phyloP scores from a whole-genome alignment of 2,888 invertebrate genomes.

The Ptychoptera albimana region DNA sequence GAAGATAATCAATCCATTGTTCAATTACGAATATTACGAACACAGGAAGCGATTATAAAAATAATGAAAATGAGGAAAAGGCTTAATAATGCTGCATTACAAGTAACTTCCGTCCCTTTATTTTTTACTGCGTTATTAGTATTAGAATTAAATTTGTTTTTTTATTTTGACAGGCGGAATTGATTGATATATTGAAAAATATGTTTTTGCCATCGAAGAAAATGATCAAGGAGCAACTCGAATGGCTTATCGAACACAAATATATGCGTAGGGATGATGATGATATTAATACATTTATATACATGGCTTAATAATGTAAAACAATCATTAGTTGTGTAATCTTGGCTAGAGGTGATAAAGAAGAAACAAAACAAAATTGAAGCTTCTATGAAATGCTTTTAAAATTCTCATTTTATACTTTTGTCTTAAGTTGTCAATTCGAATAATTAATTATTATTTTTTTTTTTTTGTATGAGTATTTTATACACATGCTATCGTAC shows the following conservation, averaged over 20 bases:
- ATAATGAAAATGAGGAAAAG: conserved; percentile 96
- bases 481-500: too few species aligned
- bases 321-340: too few species aligned
- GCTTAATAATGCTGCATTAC: conserved; percentile 85
- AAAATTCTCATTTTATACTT: too few species aligned
- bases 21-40: conserved; percentile 82
- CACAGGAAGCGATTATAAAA: conserved; percentile 96
- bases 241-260: conserved; percentile 98
- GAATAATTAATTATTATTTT: too few species aligned
- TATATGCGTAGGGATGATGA: conserved; percentile 94
- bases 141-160: background rate
- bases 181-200: conserved; percentile 95
- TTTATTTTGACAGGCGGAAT: conserved; percentile 49
- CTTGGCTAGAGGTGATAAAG: too few species aligned
- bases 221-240: conserved; percentile 98
- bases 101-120: conserved; percentile 37
- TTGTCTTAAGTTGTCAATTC: too few species aligned
- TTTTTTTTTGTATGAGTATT: too few species aligned
- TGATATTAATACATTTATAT: conserved; percentile 95
- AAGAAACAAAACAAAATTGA: too few species aligned
- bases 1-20: conserved; percentile 99
- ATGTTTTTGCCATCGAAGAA: conserved; percentile 99
- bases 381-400: too few species aligned
- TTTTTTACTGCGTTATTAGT: conserved; percentile 2
- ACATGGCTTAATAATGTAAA: conserved; percentile 68